phyloP scores from a whole-genome alignment of 2,888 invertebrate genomes.

The Pammene aurita region DNA sequence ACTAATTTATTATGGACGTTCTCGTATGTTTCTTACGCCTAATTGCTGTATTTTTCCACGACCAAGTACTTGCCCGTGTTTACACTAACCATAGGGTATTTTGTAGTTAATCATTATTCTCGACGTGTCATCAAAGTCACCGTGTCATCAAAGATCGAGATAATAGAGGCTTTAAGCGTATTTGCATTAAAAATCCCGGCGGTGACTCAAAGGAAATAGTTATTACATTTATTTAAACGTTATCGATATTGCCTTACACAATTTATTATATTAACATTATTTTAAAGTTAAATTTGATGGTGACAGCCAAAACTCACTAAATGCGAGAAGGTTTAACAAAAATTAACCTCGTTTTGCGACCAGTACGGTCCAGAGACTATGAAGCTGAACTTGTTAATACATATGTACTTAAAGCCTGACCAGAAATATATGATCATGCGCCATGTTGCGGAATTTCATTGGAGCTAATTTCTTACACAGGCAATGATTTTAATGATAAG shows the following conservation, averaged over 20 bases:
- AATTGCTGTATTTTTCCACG: slow-evolving; percentile 8
- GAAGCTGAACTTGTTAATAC: too few species aligned
- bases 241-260: slow-evolving; percentile 25
- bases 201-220: slow-evolving; percentile 19
- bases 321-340: too few species aligned
- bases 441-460: too few species aligned
- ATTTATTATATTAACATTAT: background rate
- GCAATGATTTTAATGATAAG: too few species aligned
- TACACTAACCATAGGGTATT: slow-evolving; percentile 10
- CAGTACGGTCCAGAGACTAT: too few species aligned
- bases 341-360: too few species aligned
- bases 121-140: slow-evolving; percentile 5
- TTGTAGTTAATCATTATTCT: slow-evolving; percentile 25
- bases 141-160: slow-evolving; percentile 28
- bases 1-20: too few species aligned
- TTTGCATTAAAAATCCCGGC: slow-evolving; percentile 38
- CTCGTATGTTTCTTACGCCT: background rate
- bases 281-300: too few species aligned
- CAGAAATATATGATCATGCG: too few species aligned
- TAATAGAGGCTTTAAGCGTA: slow-evolving; percentile 27
- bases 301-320: too few species aligned
- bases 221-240: slow-evolving; percentile 7
- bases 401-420: too few species aligned
- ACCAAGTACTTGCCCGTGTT: background rate
- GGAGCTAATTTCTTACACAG: too few species aligned